Base-by-base conservation (phyloP, 2,797 vertebrate species). In the Furcifer pardalis region DNA sequence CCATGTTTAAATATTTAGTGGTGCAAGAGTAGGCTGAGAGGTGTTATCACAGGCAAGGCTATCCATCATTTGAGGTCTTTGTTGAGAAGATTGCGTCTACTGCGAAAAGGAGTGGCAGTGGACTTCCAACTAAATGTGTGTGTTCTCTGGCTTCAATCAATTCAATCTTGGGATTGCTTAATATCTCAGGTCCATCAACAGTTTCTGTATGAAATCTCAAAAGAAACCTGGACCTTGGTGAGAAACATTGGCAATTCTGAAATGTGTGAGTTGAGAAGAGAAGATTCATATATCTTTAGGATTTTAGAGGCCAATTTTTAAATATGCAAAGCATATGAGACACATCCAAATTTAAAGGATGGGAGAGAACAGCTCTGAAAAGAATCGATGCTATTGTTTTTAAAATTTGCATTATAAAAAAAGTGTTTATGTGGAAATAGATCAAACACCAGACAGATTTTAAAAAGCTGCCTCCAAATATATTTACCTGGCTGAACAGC, bases 401-500 rank as follows among this genome's bases (percentile, higher is more conserved):
- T 78, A 87, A 90, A 90, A 37, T 87, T 84, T 94, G 81, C 0
- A 81, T 91, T 92, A 91, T 88, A 84, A 87, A 90, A n/a, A 88
- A 86, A 77, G 1, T 75, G 91, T 93, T 94, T 93, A 93, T 92
- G 77, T 91, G 65, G 69, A 93, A 92, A 92, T 89, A 84, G 42
- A 80, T 90, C 81, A 93, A 93, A 90, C 37, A 85, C 85, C 90
- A 83, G 19, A 81, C 40, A 86, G 23, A 44, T 80, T 85, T 92
- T 89, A 37, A 90, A 92, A 89, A 90, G 83, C 77, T 91, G 56
- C 62, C 30, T 92, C 35, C 82, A 89, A 92, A 90, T 94, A 19
- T 84, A 82, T 94, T 93, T 94, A 94, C 91, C 84, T 90, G 87
- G 77, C 25, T 94, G 87, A 94, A 87, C 90, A 95, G 88, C 85